Percentiles rank a stretch among this genome's conserved stretches.
Conservation (phyloP, 1,140 invertebrate genomes). For the honey bee (Apis mellifera) region Amel_HAv3.1 CM009941.2:10219001-10219500, state of each 20-base stretch:
- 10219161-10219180: constrained; percentile 79
- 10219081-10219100: constrained; percentile 70
- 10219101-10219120: constrained; percentile 80
- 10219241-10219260: constrained; percentile 84
- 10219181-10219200: constrained; percentile 79
- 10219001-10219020: constrained; percentile 19
- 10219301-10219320: constrained; percentile 58
- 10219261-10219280: constrained; percentile 78
- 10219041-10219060: constrained; percentile 12
- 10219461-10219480: constrained; percentile 11
- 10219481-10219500: constrained; percentile 3
- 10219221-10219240: constrained; percentile 85
- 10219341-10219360: constrained; percentile 3
- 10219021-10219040: constrained; percentile 40
- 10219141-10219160: constrained; percentile 81
- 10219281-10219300: constrained; percentile 71
- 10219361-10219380: neutral
- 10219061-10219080: constrained; percentile 34
- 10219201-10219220: constrained; percentile 79
- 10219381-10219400: neutral
- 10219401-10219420: neutral
- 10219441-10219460: neutral
- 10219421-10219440: neutral
- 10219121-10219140: constrained; percentile 84
- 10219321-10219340: constrained; percentile 20